Evolutionary conservation across 2,797 vertebrate genomes (phyloP).

Genomic region (Xiphorhynchus erythropygius): DNA sequence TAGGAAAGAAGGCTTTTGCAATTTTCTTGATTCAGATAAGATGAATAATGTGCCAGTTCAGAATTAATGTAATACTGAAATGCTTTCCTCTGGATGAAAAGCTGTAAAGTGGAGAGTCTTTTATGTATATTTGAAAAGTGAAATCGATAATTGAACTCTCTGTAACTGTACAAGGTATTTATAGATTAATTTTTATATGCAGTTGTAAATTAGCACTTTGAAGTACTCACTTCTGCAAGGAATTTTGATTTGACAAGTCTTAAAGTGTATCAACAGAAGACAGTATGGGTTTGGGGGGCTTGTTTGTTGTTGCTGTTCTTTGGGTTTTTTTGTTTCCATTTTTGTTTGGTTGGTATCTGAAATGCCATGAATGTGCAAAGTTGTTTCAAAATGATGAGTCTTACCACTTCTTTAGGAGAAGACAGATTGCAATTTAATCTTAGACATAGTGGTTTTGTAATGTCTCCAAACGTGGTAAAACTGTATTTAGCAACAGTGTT

Average conservation of each 20-base stretch:
- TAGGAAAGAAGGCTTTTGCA: neutral
- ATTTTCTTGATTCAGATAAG: neutral
- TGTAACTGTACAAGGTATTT: neutral
- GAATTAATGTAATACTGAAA: neutral
- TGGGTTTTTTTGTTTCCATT: neutral
- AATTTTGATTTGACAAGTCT: neutral
- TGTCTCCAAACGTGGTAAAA: neutral
- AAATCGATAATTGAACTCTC: neutral
- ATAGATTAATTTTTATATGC: neutral
- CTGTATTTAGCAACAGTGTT: neutral
- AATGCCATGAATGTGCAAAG: neutral
- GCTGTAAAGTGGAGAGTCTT: neutral
- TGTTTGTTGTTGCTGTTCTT: neutral
- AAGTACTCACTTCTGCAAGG: neutral
- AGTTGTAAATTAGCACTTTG: neutral
- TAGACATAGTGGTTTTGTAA: neutral
- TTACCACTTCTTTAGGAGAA: neutral
- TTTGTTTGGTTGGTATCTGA: neutral
- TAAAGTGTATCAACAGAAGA: neutral
- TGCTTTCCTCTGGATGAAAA: neutral
- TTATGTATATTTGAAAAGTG: neutral
- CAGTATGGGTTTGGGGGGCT: too few relatives aligned
- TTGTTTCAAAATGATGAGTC: neutral
- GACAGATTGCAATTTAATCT: neutral
- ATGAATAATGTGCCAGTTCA: neutral